These are phyloP conservation scores for Erpetoichthys calabaricus DNA, from an alignment of 2,797 vertebrate species.

Conservation along the genomic window DNA sequence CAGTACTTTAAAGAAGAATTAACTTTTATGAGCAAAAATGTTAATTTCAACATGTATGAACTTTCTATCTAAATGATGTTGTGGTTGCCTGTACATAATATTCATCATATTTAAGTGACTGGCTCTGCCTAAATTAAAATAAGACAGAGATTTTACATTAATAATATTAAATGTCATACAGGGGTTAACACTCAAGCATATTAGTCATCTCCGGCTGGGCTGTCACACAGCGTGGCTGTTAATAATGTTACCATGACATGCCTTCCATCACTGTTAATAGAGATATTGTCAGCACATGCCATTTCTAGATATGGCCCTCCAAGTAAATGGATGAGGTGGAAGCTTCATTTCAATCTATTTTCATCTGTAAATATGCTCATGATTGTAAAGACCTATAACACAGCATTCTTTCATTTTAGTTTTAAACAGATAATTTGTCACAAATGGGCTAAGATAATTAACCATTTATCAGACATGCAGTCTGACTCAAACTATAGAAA, in stretches of 20 bases:
- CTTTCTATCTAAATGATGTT: no score
- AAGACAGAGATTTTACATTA: slow-evolving; percentile 28
- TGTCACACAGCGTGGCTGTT: slow-evolving; percentile 31
- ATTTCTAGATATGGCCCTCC: slow-evolving; percentile 25
- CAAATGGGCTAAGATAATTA: not conserved
- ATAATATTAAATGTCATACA: slow-evolving; percentile 10
- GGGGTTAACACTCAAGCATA: slow-evolving; percentile 20
- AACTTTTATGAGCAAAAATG: no score
- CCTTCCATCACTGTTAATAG: slow-evolving; percentile 50
- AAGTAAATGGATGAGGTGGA: slow-evolving; percentile 28
- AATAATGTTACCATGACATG: slow-evolving; percentile 36
- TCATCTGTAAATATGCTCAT: slow-evolving; percentile 26
- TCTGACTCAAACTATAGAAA: no score
- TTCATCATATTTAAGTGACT: slow-evolving; percentile 28
- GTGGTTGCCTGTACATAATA: no score
- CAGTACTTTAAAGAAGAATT: no score
- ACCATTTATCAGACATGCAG: not conserved
- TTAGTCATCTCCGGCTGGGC: slow-evolving; percentile 28
- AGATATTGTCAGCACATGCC: slow-evolving; percentile 42
- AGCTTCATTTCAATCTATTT: slow-evolving; percentile 25
- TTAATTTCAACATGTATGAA: no score
- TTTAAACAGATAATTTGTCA: slow-evolving; percentile 3
- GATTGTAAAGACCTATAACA: slow-evolving; percentile 2
- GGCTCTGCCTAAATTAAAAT: slow-evolving; percentile 32
- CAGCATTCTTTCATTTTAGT: not conserved